These are phyloP conservation scores for Drosophila seguyi DNA, from an alignment of 1,140 invertebrate species.

Conservation along the genomic window DNA sequence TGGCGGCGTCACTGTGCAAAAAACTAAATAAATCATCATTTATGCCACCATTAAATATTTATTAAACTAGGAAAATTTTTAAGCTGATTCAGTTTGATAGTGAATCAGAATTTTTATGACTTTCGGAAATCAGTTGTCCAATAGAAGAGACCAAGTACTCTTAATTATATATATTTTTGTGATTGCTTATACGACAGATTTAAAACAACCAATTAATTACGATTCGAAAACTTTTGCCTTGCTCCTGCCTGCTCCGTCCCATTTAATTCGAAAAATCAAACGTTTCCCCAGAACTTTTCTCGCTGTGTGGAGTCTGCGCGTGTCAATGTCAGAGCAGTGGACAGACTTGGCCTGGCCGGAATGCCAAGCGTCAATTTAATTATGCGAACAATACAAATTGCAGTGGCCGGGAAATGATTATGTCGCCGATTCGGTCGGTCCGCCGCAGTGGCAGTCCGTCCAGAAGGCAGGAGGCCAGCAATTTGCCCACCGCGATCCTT, in stretches of 20 bases:
- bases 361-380: conserved; percentile 83
- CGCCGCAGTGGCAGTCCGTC: neutral
- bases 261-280: neutral
- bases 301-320: conserved; percentile 52
- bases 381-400: conserved; percentile 84
- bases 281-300: neutral
- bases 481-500: conserved; percentile 48
- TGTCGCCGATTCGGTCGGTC: conserved; percentile 53
- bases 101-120: too few relatives aligned
- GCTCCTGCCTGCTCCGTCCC: neutral
- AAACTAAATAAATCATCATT: neutral
- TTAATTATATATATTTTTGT: too few relatives aligned
- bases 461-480: conserved; percentile 40
- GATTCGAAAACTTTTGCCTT: too few relatives aligned
- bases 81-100: too few relatives aligned
- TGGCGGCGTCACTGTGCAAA: conserved; percentile 1
- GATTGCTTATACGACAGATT: too few relatives aligned
- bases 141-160: too few relatives aligned
- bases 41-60: too few relatives aligned
- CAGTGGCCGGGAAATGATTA: conserved; percentile 71
- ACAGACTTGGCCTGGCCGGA: conserved; percentile 40
- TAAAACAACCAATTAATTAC: too few relatives aligned
- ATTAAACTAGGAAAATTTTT: too few relatives aligned
- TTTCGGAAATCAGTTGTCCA: too few relatives aligned
- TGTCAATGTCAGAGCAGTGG: conserved; percentile 71